Conservation (phyloP, 1,140 invertebrate genomes). For the Drosophila ambigua region DNA sequence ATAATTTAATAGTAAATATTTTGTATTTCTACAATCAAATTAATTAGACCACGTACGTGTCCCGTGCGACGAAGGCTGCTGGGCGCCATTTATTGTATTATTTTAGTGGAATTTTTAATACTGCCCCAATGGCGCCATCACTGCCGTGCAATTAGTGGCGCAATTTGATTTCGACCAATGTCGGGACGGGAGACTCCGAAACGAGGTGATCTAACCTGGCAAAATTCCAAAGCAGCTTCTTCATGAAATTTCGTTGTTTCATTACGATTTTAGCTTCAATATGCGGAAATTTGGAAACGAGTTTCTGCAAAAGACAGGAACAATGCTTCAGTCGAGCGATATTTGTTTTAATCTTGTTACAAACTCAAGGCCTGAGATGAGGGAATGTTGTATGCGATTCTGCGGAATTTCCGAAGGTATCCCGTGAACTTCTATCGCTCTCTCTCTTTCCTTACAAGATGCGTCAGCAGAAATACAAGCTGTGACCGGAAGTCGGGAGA, state of each 20-base stretch:
- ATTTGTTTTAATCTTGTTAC: constrained; percentile 27
- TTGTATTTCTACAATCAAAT: constrained; percentile 64
- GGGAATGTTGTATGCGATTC: not conserved
- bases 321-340: constrained; percentile 22
- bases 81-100: constrained; percentile 40
- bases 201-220: constrained; percentile 63
- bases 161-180: constrained; percentile 54
- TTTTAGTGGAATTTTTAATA: constrained; percentile 52
- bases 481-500: constrained; percentile 59
- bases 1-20: constrained; percentile 27
- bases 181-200: not conserved
- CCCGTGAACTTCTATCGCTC: not conserved
- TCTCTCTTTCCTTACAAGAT: constrained; percentile 31
- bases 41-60: constrained; percentile 78
- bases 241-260: constrained; percentile 35
- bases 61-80: constrained; percentile 45
- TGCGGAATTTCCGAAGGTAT: no score
- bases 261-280: constrained; percentile 43
- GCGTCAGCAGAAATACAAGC: constrained; percentile 55
- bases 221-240: constrained; percentile 47
- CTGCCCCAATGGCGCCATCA: constrained; percentile 56
- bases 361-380: constrained; percentile 2
- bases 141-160: constrained; percentile 65
- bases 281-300: constrained; percentile 52
- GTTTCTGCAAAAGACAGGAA: constrained; percentile 38